Base-by-base conservation (phyloP, 2,113 vertebrate species). In the Megaceryle torquata region DNA sequence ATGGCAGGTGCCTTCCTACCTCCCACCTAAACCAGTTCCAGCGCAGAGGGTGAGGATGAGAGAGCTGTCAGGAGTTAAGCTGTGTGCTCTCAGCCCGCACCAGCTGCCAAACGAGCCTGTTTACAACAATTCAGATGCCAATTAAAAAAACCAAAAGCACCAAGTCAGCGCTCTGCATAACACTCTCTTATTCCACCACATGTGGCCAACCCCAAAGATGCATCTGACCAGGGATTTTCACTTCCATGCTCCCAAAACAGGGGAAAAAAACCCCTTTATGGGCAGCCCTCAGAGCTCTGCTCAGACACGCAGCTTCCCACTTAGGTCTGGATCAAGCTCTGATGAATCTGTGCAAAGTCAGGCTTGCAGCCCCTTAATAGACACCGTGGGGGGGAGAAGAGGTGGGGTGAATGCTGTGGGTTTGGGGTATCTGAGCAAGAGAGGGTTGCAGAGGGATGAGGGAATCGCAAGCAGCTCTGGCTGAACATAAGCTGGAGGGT, bases 251-350 rank as follows among this genome's bases (percentile, higher is more conserved):
- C 29, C 60, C 11, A 18, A 20, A 3, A 2, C 0, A 0, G 12
- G 67, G 37, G 53, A 67, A 61, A 68, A 11, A n/a, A 88, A 86
- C 26, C 72, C 72, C 77, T 53, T 35, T 9, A n/a, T 0, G 1
- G 67, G 48, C 10, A 37, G 1, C 16, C 13, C 59, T 15, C 1
- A 5, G 53, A 68, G 79, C 57, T 85, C 70, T 60, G 88, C 69
- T 43, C 6, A 35, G 4, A 37, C 5, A 4, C 0, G 8, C 0
- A 0, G 71, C 53, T 72, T 71, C 86, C 39, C 1, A 1, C 11
- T 1, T 3, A 70, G 31, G 46, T 28, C 6, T 17, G 22, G 28
- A 60, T 24, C 19, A 25, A 70, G 60, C 46, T 46, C 17, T 1
- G 28, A 17, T 5, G 2, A 21, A 28, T 12, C 24, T 4, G 28